Evolutionary conservation across 2,113 vertebrate genomes (phyloP).

Genomic region (Oenanthe melanoleuca): DNA sequence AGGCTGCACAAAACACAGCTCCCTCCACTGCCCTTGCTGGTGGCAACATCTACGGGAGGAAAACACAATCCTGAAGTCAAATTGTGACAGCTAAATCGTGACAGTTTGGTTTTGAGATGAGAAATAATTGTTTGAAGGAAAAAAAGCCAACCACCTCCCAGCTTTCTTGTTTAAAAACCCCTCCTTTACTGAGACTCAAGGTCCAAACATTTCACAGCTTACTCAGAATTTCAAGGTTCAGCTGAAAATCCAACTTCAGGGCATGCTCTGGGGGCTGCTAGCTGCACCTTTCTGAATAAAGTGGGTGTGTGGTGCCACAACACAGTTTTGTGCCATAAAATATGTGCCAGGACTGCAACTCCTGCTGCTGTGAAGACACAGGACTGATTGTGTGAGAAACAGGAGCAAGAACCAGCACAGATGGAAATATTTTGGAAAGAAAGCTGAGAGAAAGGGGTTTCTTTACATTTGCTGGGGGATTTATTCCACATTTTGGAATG

Average conservation of each 20-base stretch:
- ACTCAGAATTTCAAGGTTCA: not conserved
- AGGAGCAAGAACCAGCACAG: not conserved
- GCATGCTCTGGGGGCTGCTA: not conserved
- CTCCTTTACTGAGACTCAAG: not conserved
- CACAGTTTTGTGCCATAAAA: not conserved
- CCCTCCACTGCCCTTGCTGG: not conserved
- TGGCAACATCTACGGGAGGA: not conserved
- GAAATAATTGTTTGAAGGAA: not conserved
- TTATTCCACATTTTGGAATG: not conserved
- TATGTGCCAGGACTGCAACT: accelerated
- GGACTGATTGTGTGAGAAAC: not conserved
- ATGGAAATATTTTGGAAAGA: not conserved
- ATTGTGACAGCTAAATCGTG: not conserved
- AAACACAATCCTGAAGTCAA: not conserved
- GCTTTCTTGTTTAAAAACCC: not conserved
- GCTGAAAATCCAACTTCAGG: not conserved
- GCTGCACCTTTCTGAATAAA: not conserved
- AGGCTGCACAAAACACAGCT: not conserved
- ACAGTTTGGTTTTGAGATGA: not conserved
- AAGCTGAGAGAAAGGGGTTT: not conserved
- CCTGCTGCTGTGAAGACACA: not conserved
- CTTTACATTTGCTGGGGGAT: not conserved
- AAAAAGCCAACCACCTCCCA: not conserved
- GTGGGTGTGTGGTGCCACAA: not conserved
- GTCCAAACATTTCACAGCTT: not conserved